Conservation (phyloP, 2,113 vertebrate species). For the Chroicocephalus ridibundus region DNA sequence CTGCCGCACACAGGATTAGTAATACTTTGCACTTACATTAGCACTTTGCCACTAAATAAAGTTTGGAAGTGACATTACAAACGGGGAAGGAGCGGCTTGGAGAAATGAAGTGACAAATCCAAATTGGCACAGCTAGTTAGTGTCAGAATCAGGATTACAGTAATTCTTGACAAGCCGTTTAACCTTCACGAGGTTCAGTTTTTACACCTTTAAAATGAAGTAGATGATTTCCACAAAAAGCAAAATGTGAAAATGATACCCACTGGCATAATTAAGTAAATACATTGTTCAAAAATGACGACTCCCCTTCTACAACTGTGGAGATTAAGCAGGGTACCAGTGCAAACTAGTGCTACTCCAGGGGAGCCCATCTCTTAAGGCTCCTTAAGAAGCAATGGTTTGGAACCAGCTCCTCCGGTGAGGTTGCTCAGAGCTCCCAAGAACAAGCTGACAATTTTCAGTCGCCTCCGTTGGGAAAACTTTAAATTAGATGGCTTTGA, state of each 20-base stretch:
- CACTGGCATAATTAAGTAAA: conserved; percentile 47
- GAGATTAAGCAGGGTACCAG: neutral
- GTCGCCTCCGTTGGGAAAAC: neutral
- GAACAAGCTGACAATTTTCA: neutral
- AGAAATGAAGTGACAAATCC: conserved; percentile 68
- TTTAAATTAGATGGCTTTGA: neutral
- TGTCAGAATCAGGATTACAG: conserved; percentile 67
- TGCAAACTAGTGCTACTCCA: neutral
- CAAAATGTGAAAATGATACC: conserved; percentile 40
- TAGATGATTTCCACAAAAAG: conserved; percentile 3
- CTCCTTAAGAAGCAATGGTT: neutral
- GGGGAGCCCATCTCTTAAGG: neutral
- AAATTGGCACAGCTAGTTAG: conserved; percentile 67
- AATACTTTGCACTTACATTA: conserved; percentile 70
- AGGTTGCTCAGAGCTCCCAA: neutral
- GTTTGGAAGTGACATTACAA: conserved; percentile 66
- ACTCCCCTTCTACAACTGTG: neutral
- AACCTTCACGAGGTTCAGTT: conserved; percentile 47
- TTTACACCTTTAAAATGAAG: conserved; percentile 62
- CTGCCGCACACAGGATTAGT: conserved; percentile 66
- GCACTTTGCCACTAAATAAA: conserved; percentile 71
- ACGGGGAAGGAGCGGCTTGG: conserved; percentile 49
- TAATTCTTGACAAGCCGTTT: conserved; percentile 66
- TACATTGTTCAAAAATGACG: conserved; percentile 34
- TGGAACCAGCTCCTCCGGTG: neutral